Conservation (phyloP, 1,140 invertebrate genomes). For the Penaeus japonicus region DNA sequence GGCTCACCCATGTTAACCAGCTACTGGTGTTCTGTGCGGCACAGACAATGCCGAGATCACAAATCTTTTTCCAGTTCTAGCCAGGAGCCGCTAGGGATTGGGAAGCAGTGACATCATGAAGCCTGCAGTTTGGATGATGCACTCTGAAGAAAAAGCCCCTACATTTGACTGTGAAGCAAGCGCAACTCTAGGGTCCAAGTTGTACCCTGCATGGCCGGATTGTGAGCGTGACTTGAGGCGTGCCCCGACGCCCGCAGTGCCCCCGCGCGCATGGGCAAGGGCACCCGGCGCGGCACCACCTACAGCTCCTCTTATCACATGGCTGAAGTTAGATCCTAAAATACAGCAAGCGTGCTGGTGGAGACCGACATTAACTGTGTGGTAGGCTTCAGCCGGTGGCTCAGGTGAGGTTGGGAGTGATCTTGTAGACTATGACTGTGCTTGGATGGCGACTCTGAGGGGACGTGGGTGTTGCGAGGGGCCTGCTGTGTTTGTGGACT, state of each 20-base stretch:
- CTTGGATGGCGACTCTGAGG: slow-evolving; percentile 48
- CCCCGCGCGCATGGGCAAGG: background rate
- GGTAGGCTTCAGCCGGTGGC: slow-evolving; percentile 54
- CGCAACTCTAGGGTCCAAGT: slow-evolving; percentile 58
- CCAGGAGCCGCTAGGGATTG: slow-evolving; percentile 39
- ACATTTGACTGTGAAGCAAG: slow-evolving; percentile 59
- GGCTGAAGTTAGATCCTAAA: slow-evolving; percentile 56
- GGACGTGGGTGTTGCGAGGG: slow-evolving; percentile 44
- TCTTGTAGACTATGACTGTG: slow-evolving; percentile 43
- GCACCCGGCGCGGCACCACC: slow-evolving; percentile 40
- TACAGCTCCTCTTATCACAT: slow-evolving; percentile 55
- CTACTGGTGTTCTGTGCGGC: slow-evolving; percentile 17
- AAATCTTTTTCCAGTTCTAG: slow-evolving; percentile 28
- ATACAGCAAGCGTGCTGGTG: slow-evolving; percentile 58
- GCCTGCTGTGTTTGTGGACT: slow-evolving; percentile 32
- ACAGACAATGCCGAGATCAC: background rate
- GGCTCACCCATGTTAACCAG: slow-evolving; percentile 39
- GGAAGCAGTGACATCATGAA: slow-evolving; percentile 58
- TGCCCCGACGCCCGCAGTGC: slow-evolving; percentile 2
- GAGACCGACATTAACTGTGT: slow-evolving; percentile 57
- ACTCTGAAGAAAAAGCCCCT: slow-evolving; percentile 54
- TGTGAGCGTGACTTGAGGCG: slow-evolving; percentile 54
- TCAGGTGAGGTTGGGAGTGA: slow-evolving; percentile 34
- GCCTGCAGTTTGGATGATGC: slow-evolving; percentile 53
- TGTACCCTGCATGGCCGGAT: slow-evolving; percentile 59